Evolutionary conservation across 2,888 invertebrate species (phyloP).

Genomic region (Limnephilus marmoratus): DNA sequence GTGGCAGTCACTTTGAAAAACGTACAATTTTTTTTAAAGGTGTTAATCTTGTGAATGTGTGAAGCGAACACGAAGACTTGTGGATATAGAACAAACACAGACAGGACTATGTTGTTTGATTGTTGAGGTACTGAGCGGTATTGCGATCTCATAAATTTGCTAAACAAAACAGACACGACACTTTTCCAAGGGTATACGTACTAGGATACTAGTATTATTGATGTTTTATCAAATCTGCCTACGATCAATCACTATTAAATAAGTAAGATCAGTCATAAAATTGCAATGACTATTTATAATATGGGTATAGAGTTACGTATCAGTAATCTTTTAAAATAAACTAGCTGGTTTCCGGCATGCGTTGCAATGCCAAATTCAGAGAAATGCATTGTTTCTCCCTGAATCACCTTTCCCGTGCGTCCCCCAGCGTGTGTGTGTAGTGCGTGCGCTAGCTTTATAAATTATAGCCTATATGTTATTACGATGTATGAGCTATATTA

Average conservation of each 20-base stretch:
- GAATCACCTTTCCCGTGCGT: too few relatives aligned
- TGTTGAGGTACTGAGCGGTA: neutral
- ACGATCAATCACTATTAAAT: neutral
- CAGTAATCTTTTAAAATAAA: too few relatives aligned
- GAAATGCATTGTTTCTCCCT: too few relatives aligned
- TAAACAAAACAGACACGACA: neutral
- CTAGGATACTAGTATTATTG: neutral
- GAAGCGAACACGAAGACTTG: neutral
- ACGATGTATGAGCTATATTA: too few relatives aligned
- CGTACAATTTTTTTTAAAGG: neutral
- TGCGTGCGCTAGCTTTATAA: too few relatives aligned
- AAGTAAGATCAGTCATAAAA: neutral
- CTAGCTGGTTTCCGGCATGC: too few relatives aligned
- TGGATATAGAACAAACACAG: neutral
- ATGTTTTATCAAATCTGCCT: neutral
- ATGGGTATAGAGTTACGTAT: too few relatives aligned
- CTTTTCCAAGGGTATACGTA: neutral
- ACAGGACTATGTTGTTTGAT: neutral
- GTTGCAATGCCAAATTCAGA: too few relatives aligned
- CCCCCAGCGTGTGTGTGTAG: too few relatives aligned
- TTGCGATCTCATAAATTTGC: neutral
- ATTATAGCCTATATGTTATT: too few relatives aligned
- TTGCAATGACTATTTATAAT: too few relatives aligned
- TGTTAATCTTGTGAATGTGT: neutral
- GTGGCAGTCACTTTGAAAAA: neutral